Conservation (phyloP, 2,113 vertebrate genomes). For the Pelecanus crispus region DNA sequence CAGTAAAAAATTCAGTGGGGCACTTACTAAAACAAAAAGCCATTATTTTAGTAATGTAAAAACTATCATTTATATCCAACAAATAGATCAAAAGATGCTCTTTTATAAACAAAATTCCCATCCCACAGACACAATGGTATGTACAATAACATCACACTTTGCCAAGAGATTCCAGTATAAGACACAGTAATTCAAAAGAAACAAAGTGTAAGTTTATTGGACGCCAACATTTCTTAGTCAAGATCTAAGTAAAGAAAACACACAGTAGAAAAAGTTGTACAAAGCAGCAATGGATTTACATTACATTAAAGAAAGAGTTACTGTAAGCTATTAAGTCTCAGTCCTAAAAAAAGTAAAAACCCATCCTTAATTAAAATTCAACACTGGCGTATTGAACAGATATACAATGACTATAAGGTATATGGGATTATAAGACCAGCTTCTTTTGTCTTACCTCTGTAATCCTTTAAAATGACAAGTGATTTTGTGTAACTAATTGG, state of each 20-base stretch:
- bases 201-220: slow-evolving; percentile 76
- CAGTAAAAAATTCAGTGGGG: background rate
- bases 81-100: background rate
- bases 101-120: background rate
- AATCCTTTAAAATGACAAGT: slow-evolving; percentile 51
- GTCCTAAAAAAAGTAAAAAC: slow-evolving; percentile 65
- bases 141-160: background rate
- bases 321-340: slow-evolving; percentile 56
- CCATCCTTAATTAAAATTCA: slow-evolving; percentile 55
- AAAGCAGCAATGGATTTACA: slow-evolving; percentile 73
- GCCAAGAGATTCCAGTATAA: slow-evolving; percentile 29
- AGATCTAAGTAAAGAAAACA: slow-evolving; percentile 75
- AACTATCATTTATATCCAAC: background rate
- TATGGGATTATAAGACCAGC: slow-evolving; percentile 52
- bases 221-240: slow-evolving; percentile 70
- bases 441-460: slow-evolving; percentile 14
- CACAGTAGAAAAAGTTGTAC: slow-evolving; percentile 69
- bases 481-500: slow-evolving; percentile 13
- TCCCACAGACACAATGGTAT: background rate
- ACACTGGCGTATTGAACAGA: slow-evolving; percentile 44
- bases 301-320: slow-evolving; percentile 61
- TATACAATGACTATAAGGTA: slow-evolving; percentile 49
- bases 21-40: background rate
- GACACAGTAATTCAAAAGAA: slow-evolving; percentile 65
- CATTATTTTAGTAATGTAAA: background rate